Base-by-base conservation (phyloP, 2,888 invertebrate genomes). In the Blera fallax region DNA sequence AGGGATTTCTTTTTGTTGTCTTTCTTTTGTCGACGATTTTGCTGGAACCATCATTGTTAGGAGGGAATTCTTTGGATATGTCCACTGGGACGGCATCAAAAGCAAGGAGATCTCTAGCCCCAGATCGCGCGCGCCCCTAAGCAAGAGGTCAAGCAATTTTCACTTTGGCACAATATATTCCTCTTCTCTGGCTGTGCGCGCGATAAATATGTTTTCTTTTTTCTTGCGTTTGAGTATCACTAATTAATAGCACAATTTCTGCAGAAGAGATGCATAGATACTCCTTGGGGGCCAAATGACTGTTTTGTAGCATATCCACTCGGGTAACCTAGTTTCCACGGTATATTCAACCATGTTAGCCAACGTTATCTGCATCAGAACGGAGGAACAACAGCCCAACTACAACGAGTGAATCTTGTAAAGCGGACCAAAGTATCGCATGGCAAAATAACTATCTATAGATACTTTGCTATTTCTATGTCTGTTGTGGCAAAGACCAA, bases 251-350 rank as follows among this genome's bases (percentile, higher is more conserved):
- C 85, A 65, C 74, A 70, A 77, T 85, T 72, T 43, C 52, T 11
- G 21, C 56, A 10, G 16, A 27, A 76, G 16, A 64, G 67, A 79
- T 76, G 45, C 74, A 79, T 45, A 84, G 80, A 74, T 84, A 74
- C 79, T 65, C 64, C 78, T 64, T 50, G 21, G 80, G 52, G 81
- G 74, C 84, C 65, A 70, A 76, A 56, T 67, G 69, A 80, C 72
- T 85, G 60, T 81, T 85, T 81, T 67, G 81, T 81, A 85, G 85
- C 77, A 81, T 85, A 85, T 85, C 85, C 81, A 85, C 64, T 80
- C 54, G 70, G 62, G 64, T 82, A 82, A 87, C 87, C 87, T 82
- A 87, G 82, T 87, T 87, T 87, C 87, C 87, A 87, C 87, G 87
- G 77, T 87, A 27, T 56, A 58, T 52, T 24, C 34, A 56, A 50